Evolutionary conservation across 2,888 invertebrate species (phyloP).

Genomic region (Tridacna gigas): DNA sequence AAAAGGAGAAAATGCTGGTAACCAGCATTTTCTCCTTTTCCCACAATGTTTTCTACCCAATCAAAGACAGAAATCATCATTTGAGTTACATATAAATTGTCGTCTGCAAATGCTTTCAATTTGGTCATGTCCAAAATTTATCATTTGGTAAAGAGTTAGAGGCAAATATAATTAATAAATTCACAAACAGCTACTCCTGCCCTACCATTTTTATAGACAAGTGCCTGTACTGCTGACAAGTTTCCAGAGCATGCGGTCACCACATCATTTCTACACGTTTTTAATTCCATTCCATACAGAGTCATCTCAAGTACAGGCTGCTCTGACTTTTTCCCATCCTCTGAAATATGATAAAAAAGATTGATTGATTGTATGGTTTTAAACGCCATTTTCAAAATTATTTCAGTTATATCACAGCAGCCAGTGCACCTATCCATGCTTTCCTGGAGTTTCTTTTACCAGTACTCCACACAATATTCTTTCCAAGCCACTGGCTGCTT

Average conservation of each 20-base stretch:
- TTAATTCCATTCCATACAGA: slow-evolving; percentile 77
- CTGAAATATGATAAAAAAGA: slow-evolving; percentile 16
- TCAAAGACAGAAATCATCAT: no score
- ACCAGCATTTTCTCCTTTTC: slow-evolving; percentile 5
- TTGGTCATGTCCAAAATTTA: not conserved
- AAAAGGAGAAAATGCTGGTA: not conserved
- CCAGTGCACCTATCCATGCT: no score
- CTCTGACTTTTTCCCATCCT: slow-evolving; percentile 11
- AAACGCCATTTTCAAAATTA: no score
- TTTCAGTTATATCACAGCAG: no score
- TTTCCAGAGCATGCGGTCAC: slow-evolving; percentile 75
- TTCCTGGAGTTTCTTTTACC: no score
- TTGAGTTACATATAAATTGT: not conserved
- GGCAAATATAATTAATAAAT: not conserved
- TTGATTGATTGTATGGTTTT: no score
- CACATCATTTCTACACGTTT: slow-evolving; percentile 73
- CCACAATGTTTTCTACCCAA: slow-evolving; percentile 7
- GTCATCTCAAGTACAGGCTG: slow-evolving; percentile 76
- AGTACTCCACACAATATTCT: no score
- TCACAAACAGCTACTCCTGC: not conserved
- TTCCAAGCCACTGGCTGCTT: no score
- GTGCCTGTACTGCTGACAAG: slow-evolving; percentile 74
- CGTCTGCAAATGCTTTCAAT: not conserved
- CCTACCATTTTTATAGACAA: slow-evolving; percentile 68
- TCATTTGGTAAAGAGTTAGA: not conserved